Conservation (phyloP, 2,797 vertebrate species). For the Trachops cirrhosus region DNA sequence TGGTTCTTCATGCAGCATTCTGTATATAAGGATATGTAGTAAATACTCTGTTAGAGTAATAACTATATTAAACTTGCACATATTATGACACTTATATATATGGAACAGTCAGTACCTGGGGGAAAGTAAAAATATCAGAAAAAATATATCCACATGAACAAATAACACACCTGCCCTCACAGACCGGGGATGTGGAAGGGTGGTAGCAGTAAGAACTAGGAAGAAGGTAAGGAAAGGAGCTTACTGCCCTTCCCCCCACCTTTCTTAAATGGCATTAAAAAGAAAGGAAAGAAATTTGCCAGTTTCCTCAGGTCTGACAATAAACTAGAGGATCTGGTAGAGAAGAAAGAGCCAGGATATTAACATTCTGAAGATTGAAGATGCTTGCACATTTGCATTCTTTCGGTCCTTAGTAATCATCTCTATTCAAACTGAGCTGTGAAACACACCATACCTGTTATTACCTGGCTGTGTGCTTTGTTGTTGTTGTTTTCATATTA, state of each 20-base stretch:
- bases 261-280: background rate
- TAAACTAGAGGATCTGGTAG: background rate
- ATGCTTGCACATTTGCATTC: background rate
- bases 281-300: background rate
- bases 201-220: background rate
- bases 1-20: background rate
- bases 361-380: background rate
- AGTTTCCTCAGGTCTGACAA: background rate
- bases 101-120: background rate
- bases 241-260: background rate
- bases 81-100: background rate
- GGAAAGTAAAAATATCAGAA: background rate
- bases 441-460: constrained; percentile 4
- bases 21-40: background rate
- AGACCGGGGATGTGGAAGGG: background rate
- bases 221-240: background rate
- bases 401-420: background rate
- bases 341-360: background rate
- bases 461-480: constrained; percentile 19
- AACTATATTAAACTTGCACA: background rate
- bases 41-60: background rate
- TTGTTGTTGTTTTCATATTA: background rate
- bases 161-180: background rate
- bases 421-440: constrained; percentile 5
- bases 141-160: background rate